Evolutionary conservation across 2,113 vertebrate genomes (phyloP).

Genomic region (Panthera tigris): DNA sequence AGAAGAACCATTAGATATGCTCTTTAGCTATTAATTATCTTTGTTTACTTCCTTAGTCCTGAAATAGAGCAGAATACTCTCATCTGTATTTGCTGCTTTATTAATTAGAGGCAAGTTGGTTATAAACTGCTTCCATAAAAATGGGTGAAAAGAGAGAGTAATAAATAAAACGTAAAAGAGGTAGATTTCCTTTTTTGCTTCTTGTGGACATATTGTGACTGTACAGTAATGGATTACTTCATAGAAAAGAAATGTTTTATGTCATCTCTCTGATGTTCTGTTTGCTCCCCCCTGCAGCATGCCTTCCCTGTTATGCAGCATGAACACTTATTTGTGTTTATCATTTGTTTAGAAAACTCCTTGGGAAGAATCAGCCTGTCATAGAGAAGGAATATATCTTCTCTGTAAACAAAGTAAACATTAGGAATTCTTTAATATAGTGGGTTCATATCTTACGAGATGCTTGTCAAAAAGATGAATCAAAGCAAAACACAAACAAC

Average conservation of each 20-base stretch:
- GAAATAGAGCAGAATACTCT: neutral
- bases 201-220: neutral
- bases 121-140: constrained; percentile 11
- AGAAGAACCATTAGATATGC: neutral
- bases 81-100: neutral
- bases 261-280: neutral
- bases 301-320: neutral
- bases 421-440: neutral
- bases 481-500: constrained; percentile 12
- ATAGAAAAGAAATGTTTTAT: neutral
- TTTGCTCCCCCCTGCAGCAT: accelerated
- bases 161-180: neutral
- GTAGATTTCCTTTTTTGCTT: neutral
- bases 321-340: neutral
- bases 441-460: neutral
- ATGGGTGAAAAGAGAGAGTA: neutral
- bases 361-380: constrained; percentile 27
- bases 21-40: neutral
- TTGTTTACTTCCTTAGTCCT: neutral
- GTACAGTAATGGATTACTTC: neutral
- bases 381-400: neutral
- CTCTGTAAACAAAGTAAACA: neutral
- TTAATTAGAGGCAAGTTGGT: neutral
- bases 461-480: constrained; percentile 10
- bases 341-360: neutral